Conservation (phyloP, 2,113 vertebrate genomes). For the Penelope pileata region DNA sequence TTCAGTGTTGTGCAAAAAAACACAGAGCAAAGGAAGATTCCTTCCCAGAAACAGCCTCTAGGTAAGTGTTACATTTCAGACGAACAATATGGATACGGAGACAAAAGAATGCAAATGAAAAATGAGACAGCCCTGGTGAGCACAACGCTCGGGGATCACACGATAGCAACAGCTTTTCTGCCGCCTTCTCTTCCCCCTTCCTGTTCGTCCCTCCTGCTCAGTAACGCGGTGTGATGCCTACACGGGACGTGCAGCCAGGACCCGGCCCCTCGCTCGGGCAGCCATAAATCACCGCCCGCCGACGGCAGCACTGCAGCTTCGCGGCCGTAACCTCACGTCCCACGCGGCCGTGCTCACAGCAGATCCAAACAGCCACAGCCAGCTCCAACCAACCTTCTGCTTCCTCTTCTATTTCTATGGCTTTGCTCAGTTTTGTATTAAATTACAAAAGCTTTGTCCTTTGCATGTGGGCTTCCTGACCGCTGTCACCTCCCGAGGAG, state of each 20-base stretch:
- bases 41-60: neutral
- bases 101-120: neutral
- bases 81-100: neutral
- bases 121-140: neutral
- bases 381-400: neutral
- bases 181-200: neutral
- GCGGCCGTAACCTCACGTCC: rapidly evolving
- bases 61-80: neutral
- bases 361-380: rapidly evolving
- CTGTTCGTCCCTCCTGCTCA: neutral
- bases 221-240: neutral
- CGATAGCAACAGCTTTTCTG: neutral
- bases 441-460: neutral
- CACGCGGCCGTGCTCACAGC: rapidly evolving
- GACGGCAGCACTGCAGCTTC: neutral
- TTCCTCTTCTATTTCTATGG: neutral
- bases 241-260: neutral
- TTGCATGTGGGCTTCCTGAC: neutral
- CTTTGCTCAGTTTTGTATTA: neutral
- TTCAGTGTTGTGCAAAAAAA: neutral
- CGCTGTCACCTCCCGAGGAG: neutral
- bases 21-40: neutral
- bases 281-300: neutral
- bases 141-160: neutral
- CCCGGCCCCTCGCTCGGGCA: neutral